Conservation (phyloP, 2,113 vertebrate genomes). For the Bagarius yarrelli region DNA sequence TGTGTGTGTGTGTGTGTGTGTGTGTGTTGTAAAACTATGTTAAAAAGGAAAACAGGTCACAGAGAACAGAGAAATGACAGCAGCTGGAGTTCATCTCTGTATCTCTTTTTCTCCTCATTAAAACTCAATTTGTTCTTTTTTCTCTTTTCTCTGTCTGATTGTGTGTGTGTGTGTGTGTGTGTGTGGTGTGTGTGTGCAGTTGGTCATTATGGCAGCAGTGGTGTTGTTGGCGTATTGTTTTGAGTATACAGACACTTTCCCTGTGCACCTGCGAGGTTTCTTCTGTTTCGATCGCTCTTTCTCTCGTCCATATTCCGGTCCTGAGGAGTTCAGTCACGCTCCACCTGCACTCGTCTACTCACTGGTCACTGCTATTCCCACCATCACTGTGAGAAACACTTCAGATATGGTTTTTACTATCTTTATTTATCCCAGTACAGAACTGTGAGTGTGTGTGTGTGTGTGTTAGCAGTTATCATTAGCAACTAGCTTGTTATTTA, state of each 20-base stretch:
- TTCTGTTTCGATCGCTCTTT: conserved; percentile 83
- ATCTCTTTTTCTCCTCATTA: neutral
- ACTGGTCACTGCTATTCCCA: conserved; percentile 77
- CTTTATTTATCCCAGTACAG: neutral
- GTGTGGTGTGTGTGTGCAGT: conserved; percentile 18
- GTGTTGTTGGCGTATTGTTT: conserved; percentile 85
- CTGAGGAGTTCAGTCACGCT: conserved; percentile 78
- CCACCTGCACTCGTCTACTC: conserved; percentile 79
- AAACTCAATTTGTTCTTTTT: neutral
- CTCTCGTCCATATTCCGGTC: conserved; percentile 80
- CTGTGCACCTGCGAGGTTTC: conserved; percentile 82
- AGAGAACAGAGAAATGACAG: neutral
- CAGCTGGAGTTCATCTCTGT: neutral
- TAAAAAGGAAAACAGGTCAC: neutral
- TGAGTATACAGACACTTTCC: conserved; percentile 83
- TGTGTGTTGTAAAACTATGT: conserved; percentile 8
- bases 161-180: conserved; percentile 10
- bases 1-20: conserved; percentile 27
- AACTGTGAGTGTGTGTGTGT: neutral
- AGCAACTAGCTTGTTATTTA: neutral
- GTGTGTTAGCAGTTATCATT: neutral
- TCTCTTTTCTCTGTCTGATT: neutral
- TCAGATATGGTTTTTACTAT: neutral
- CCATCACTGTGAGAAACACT: conserved; percentile 72
- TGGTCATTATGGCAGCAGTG: conserved; percentile 84